Evolutionary conservation across 92 coral and sea anemone species (phyloP).

Genomic region (Epizoanthus scotinus): DNA sequence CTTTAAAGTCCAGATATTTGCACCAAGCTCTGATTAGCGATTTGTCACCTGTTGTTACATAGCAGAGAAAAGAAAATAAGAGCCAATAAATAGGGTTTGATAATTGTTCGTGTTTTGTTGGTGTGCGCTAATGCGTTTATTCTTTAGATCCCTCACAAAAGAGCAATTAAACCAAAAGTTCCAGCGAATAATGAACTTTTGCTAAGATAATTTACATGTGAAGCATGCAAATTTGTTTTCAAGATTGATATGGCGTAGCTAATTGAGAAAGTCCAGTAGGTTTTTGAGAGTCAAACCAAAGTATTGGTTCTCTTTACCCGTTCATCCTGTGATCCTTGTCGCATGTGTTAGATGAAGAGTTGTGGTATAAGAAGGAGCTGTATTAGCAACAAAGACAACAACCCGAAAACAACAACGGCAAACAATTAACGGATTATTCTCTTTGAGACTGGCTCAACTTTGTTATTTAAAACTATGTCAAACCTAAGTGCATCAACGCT

Average conservation of each 20-base stretch:
- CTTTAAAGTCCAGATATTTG: background rate
- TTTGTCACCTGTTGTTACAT: background rate
- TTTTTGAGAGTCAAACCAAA: background rate
- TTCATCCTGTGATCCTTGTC: no score
- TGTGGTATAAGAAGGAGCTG: no score
- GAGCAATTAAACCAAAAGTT: constrained; percentile 7
- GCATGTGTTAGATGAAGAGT: no score
- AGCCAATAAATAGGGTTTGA: background rate
- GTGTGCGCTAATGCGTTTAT: constrained; percentile 7
- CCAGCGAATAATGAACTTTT: background rate
- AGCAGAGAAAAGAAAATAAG: background rate
- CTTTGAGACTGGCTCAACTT: background rate
- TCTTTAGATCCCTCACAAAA: background rate
- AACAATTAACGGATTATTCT: background rate
- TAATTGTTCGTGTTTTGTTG: background rate
- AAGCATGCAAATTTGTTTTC: background rate
- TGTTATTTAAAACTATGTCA: background rate
- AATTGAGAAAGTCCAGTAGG: background rate
- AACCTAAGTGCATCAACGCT: background rate
- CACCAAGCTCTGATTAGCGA: background rate
- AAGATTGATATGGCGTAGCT: no score
- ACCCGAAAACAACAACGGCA: no score
- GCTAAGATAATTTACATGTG: background rate
- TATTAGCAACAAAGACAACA: no score
- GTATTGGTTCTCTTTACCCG: background rate